phyloP scores from a whole-genome alignment of 37 sponge, comb jelly and placozoan species.

The Cladorhizidae sp. region DNA sequence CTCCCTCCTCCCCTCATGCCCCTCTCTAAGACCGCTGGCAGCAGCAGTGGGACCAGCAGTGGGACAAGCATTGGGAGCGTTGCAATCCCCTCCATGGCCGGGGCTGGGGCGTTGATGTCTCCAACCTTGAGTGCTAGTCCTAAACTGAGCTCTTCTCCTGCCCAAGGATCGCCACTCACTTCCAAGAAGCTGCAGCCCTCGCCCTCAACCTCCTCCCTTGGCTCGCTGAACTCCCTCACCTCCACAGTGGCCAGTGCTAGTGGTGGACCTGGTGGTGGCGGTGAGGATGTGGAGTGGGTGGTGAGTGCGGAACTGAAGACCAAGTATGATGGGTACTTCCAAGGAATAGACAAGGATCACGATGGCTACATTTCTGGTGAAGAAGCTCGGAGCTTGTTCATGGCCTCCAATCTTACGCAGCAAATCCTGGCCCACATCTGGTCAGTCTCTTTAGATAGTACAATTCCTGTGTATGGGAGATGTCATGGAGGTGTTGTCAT shows the following conservation, averaged over 20 bases:
- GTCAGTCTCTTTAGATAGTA: too few species aligned
- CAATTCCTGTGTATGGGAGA: too few species aligned
- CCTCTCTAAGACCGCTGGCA: conserved; percentile 5
- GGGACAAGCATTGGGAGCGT: background rate
- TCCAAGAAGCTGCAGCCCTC: background rate
- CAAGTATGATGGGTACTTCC: conserved; percentile 79
- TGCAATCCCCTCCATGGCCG: background rate
- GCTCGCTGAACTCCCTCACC: background rate
- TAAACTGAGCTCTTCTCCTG: background rate
- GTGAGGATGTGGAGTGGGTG: conserved; percentile 45
- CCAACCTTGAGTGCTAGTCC: background rate
- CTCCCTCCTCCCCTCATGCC: conserved; percentile 67
- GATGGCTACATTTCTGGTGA: conserved; percentile 81
- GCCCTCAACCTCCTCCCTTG: background rate
- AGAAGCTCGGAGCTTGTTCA: conserved; percentile 61
- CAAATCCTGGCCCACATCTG: conserved; percentile 70
- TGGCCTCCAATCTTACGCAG: conserved; percentile 71
- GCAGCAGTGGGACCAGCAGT: background rate
- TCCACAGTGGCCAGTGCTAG: background rate
- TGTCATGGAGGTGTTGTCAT: too few species aligned
- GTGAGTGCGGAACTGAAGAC: conserved; percentile 66
- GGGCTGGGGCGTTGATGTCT: background rate
- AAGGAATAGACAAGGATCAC: conserved; percentile 78
- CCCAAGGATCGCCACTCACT: background rate
- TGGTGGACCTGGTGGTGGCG: background rate